Conservation (phyloP, 1,140 invertebrate genomes). For the Agrypnia vestita region DNA sequence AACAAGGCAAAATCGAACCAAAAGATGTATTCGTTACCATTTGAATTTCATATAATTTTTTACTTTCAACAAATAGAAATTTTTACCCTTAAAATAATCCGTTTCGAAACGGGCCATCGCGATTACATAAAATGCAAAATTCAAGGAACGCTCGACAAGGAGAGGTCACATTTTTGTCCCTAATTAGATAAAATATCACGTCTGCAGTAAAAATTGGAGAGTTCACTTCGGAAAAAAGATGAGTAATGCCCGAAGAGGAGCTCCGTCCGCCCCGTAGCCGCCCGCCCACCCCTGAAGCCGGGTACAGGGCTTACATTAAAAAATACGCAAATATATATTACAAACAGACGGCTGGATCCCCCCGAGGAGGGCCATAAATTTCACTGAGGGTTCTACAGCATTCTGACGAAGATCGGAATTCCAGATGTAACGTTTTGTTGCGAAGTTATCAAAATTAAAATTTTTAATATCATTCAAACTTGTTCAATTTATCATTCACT, state of each 20-base stretch:
- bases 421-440: conserved; percentile 23
- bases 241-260: background rate
- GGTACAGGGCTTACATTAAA: conserved; percentile 30
- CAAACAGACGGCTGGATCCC: conserved; percentile 18
- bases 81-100: too few relatives aligned
- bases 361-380: conserved; percentile 25
- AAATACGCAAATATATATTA: conserved; percentile 37
- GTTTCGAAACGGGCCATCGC: too few relatives aligned
- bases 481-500: background rate
- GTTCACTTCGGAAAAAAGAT: background rate
- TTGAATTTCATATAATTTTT: too few relatives aligned
- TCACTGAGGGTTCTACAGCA: conserved; percentile 13
- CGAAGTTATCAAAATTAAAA: conserved; percentile 23
- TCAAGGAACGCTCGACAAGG: too few relatives aligned
- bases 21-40: too few relatives aligned
- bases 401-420: conserved; percentile 32
- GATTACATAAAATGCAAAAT: too few relatives aligned
- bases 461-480: conserved; percentile 27
- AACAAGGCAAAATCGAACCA: too few relatives aligned
- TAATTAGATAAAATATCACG: conserved; percentile 21
- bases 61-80: too few relatives aligned
- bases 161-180: too few relatives aligned
- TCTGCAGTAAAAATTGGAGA: conserved; percentile 28
- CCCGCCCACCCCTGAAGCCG: background rate
- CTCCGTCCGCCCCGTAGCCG: background rate